Conservation (phyloP, 2,888 invertebrate genomes). For the Blastobasis lacticolella region DNA sequence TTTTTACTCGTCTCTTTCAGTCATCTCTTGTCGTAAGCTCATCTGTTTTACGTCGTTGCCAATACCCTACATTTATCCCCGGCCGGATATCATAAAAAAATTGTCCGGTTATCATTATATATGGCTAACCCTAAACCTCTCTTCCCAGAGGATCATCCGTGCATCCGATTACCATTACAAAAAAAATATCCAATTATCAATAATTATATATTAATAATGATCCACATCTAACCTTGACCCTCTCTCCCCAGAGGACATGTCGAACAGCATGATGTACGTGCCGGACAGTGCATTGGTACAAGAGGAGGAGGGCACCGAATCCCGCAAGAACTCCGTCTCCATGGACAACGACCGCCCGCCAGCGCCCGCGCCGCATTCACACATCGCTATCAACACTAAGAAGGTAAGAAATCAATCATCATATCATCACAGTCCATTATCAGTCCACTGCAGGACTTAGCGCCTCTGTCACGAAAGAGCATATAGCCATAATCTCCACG, state of each 20-base stretch:
- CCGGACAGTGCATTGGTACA: slow-evolving; percentile 90
- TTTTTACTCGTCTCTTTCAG: too few species aligned
- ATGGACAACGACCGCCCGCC: slow-evolving; percentile 57
- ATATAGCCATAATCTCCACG: too few species aligned
- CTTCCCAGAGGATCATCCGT: slow-evolving; percentile 64
- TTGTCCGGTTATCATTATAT: background rate
- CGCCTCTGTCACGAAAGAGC: too few species aligned
- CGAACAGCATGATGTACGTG: slow-evolving; percentile 91
- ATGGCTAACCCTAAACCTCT: background rate
- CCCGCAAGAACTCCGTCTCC: slow-evolving; percentile 64
- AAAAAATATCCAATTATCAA: too few species aligned
- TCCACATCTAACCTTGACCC: too few species aligned
- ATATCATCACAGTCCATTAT: too few species aligned
- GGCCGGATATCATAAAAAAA: too few species aligned
- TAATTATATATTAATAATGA: too few species aligned
- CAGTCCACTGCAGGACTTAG: too few species aligned
- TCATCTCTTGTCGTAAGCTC: background rate
- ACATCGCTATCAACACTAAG: slow-evolving; percentile 89
- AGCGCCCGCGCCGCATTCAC: slow-evolving; percentile 63
- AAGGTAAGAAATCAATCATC: too few species aligned
- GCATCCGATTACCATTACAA: too few species aligned
- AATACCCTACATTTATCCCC: background rate
- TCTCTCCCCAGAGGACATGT: slow-evolving; percentile 64
- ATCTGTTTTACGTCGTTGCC: background rate
- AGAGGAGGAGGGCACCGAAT: slow-evolving; percentile 81